These are phyloP conservation scores for Pristionchus arcanus DNA, from an alignment of 2,888 invertebrate genomes.

Conservation along the genomic window DNA sequence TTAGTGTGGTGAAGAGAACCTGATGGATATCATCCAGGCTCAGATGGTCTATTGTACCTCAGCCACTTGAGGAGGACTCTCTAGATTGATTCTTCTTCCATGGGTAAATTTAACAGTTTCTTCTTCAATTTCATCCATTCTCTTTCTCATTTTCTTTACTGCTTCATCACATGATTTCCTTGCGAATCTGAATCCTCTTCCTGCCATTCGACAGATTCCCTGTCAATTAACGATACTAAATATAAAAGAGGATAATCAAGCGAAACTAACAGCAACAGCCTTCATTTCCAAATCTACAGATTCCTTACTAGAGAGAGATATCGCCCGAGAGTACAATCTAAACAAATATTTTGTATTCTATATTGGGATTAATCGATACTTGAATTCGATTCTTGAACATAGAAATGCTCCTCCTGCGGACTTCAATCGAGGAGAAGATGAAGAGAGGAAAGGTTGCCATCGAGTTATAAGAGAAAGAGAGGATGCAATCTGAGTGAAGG, in stretches of 20 bases:
- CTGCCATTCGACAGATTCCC: slow-evolving; percentile 59
- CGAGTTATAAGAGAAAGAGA: neutral
- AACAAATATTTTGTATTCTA: neutral
- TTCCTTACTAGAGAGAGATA: slow-evolving; percentile 1
- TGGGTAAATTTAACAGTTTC: slow-evolving; percentile 58
- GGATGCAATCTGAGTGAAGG: slow-evolving; percentile 25
- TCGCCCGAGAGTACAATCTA: slow-evolving; percentile 5
- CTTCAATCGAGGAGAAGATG: slow-evolving; percentile 51
- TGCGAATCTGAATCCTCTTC: slow-evolving; percentile 60
- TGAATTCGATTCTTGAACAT: neutral
- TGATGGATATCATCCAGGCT: neutral
- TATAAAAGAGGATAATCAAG: neutral
- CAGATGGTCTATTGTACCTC: slow-evolving; percentile 40
- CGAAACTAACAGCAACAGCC: slow-evolving; percentile 14
- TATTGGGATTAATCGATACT: neutral
- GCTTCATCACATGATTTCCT: neutral
- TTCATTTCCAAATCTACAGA: slow-evolving; percentile 50
- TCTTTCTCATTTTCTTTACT: slow-evolving; percentile 51
- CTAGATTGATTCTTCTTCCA: slow-evolving; percentile 63
- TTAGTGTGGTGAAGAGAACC: slow-evolving; percentile 62
- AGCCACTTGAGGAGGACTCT: slow-evolving; percentile 61
- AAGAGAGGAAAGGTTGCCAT: slow-evolving; percentile 49
- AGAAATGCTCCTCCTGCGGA: neutral
- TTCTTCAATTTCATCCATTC: slow-evolving; percentile 60
- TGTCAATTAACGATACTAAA: neutral